Base-by-base conservation (phyloP, 2,797 vertebrate species). In the Synaphobranchus kaupii region DNA sequence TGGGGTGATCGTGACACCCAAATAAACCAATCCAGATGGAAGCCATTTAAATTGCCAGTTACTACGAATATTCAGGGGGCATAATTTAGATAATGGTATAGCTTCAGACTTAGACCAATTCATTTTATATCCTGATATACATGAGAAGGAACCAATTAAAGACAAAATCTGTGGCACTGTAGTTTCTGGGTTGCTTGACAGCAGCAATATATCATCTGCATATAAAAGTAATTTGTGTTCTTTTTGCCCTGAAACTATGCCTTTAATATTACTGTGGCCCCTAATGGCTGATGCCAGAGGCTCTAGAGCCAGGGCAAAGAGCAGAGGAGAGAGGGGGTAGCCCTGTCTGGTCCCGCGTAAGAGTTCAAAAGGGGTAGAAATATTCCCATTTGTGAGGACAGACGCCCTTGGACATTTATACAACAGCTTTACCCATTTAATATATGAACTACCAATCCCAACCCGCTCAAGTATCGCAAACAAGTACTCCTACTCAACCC, bases 1-100 rank as follows among this genome's bases (percentile, higher is more conserved):
- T 25, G 44, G 80, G 2, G 17, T 82, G 4, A 82, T 13, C 47
- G 50, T 82, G 6, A 82, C 50, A 5, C 80, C 80, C 47, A 82
- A 82, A 52, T 82, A 82, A 2, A 13, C 12, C 25, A 82, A 3
- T 3, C 76, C 76, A 2, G 4, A 15, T 10, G 76, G 76, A 44
- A 80, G 34, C 44, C 76, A 80, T 80, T 47, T 80, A 80, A 80
- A 80, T 13, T 80, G 3, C 76, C 76, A 80, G 12, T 80, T 10
- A 17, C 4, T 22, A 1, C 76, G 4, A 15, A 47, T 44, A 47
- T 1, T 20, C 15, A 20, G 44, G 2, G 31, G 48, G 25, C 80
- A 82, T 2, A 50, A 8, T n/a, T 9, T 25, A 8, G 80, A 82
- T 22, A 82, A 48, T 5, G 80, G 80, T 44, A 82, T 82, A 7